Conservation (phyloP, 2,113 vertebrate species). For the Xerus inauris region DNA sequence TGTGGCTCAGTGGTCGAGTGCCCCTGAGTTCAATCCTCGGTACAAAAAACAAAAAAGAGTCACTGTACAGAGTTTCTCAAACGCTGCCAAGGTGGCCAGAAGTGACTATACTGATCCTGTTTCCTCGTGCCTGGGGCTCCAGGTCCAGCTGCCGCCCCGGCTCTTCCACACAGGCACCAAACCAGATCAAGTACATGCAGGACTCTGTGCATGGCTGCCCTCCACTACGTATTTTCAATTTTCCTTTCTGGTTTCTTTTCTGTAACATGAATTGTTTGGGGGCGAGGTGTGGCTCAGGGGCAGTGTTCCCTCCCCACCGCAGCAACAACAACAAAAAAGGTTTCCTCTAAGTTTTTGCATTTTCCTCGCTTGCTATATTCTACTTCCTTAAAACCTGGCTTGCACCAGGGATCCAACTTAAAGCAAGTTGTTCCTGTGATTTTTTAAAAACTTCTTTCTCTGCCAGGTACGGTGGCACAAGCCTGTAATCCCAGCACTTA, state of each 20-base stretch:
- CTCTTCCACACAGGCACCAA: no score
- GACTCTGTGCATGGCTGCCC: background rate
- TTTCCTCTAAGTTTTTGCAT: background rate
- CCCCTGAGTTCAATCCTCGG: no score
- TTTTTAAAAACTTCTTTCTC: background rate
- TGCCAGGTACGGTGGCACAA: no score
- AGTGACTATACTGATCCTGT: accelerated
- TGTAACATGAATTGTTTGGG: background rate
- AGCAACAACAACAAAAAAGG: background rate
- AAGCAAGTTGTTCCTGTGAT: background rate
- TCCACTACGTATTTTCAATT: background rate
- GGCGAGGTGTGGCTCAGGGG: background rate
- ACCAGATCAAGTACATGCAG: accelerated
- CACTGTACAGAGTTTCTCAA: background rate
- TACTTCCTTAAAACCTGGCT: background rate
- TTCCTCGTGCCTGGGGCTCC: no score
- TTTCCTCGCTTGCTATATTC: background rate
- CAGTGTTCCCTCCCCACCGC: background rate
- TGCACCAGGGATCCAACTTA: background rate
- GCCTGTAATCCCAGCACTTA: no score
- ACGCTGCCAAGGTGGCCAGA: background rate
- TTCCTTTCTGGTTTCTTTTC: background rate
- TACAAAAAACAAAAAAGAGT: no score
- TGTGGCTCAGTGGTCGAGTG: no score
- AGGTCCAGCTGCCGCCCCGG: background rate